Evolutionary conservation across 2,797 vertebrate species (phyloP), one percentile per base, ranked within the genome.

Genomic region (Phalloptychus januarius): DNA sequence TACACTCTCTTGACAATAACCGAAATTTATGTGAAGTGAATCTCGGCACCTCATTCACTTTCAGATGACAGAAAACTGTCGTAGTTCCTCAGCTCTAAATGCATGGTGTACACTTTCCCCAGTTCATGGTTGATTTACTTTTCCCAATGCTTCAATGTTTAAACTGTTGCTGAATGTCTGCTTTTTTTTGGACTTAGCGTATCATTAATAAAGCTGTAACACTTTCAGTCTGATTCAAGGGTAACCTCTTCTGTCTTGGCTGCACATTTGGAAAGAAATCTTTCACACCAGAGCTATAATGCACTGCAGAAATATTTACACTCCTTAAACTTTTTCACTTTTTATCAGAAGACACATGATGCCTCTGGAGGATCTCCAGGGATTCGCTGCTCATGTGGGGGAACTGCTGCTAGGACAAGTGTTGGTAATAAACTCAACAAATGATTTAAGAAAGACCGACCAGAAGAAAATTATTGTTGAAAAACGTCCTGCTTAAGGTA

Each of bases 141-240:
- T 91, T 93, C 89, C 94, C 78, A 91, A 94, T 95, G 94, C 95
- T 95, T 94, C 83, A 89, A 89, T 95, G 96, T 95, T 94, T 71
- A 82, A 95, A 94, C 87, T 94, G 94, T 96, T 94, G 94, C 95
- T 95, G 94, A 95, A 95, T 96, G 95, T 96, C 92, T 95, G 95
- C 95, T 96, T 93, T 95, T 95, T 95, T 95, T 95, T 94, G 89
- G 94, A 93, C 92, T 93, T 90, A 95, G 92, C 90, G 86, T 86
- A 93, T 90, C 88, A 93, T 94, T 94, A 96, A 96, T 96, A 95
- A 95, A 96, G 87, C 83, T 83, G 87, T 94, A 93, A 92, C 91
- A 88, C 94, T 89, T 93, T 87, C 81, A 93, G 86, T 89, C 61
- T 84, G 85, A 88, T 73, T 71, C 76, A 79, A 44, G 78, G 81